Percentiles rank a stretch among this genome's conserved stretches.
Conservation (phyloP, 2,113 vertebrate species). For the Chamaea fasciata region DNA sequence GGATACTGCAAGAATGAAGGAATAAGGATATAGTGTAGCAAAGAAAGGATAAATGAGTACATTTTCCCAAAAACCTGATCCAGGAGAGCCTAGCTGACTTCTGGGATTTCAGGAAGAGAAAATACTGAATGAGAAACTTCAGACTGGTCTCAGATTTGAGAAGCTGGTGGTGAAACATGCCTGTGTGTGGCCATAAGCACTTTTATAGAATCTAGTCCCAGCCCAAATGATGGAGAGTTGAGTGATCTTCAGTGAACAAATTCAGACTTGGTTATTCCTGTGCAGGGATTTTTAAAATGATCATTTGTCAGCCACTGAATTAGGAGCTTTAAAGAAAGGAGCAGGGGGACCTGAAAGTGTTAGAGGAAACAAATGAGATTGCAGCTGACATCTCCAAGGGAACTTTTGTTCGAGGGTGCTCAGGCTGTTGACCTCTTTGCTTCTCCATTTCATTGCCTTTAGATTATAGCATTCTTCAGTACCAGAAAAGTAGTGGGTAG, state of each 20-base stretch:
- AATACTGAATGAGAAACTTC: background rate
- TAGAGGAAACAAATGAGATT: slow-evolving; percentile 71
- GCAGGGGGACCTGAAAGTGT: slow-evolving; percentile 41
- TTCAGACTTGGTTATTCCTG: slow-evolving; percentile 27
- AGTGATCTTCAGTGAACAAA: background rate
- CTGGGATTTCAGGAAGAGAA: background rate
- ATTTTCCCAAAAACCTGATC: background rate
- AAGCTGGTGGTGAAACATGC: background rate
- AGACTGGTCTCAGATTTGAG: background rate
- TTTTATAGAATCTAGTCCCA: background rate
- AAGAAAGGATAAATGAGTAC: background rate
- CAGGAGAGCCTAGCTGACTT: background rate
- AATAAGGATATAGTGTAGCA: background rate
- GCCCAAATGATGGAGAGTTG: background rate
- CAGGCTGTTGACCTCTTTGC: slow-evolving; percentile 79
- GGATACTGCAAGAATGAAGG: background rate
- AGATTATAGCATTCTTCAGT: slow-evolving; percentile 58
- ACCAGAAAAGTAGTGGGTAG: background rate
- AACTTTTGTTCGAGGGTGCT: slow-evolving; percentile 82
- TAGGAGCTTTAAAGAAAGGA: slow-evolving; percentile 56
- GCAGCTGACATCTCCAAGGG: slow-evolving; percentile 76
- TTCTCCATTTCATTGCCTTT: slow-evolving; percentile 72
- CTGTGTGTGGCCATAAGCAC: background rate
- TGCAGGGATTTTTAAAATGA: slow-evolving; percentile 32
- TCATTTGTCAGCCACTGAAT: slow-evolving; percentile 53